phyloP scores from a whole-genome alignment of 2,113 vertebrate genomes.

The Pao palembangensis region DNA sequence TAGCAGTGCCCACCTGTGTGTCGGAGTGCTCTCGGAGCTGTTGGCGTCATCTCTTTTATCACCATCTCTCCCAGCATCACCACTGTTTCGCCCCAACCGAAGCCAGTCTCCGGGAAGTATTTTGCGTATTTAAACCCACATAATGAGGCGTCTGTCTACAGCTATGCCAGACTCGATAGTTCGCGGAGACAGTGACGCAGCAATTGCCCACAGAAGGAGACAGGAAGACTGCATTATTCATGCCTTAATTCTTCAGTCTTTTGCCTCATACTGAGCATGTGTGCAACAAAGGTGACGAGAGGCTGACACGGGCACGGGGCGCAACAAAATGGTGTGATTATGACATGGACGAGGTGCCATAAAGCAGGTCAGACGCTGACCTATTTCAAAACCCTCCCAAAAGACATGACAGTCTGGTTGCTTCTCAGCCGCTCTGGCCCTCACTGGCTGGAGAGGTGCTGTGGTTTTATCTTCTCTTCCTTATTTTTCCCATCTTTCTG shows the following conservation, averaged over 20 bases:
- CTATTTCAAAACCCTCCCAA: slow-evolving; percentile 63
- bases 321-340: slow-evolving; percentile 62
- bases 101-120: slow-evolving; percentile 6
- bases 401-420: slow-evolving; percentile 44
- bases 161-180: slow-evolving; percentile 12
- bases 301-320: slow-evolving; percentile 36
- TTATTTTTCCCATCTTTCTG: neutral
- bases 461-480: neutral
- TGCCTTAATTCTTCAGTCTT: slow-evolving; percentile 20
- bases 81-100: slow-evolving; percentile 2
- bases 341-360: slow-evolving; percentile 48
- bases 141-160: slow-evolving; percentile 25
- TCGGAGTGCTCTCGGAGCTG: slow-evolving; percentile 21
- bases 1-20: slow-evolving; percentile 47
- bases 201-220: slow-evolving; percentile 12
- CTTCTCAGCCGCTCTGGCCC: slow-evolving; percentile 52
- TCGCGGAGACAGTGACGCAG: slow-evolving; percentile 31
- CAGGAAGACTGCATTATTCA: slow-evolving; percentile 5
- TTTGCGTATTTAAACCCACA: slow-evolving; percentile 20
- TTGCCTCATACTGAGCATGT: slow-evolving; percentile 27
- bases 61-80: neutral
- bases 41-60: slow-evolving; percentile 20
- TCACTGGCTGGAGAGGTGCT: slow-evolving; percentile 26
- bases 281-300: slow-evolving; percentile 42
- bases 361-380: slow-evolving; percentile 72